Conservation (phyloP, 2,888 invertebrate species). For the Aporophyla lueneburgensis region DNA sequence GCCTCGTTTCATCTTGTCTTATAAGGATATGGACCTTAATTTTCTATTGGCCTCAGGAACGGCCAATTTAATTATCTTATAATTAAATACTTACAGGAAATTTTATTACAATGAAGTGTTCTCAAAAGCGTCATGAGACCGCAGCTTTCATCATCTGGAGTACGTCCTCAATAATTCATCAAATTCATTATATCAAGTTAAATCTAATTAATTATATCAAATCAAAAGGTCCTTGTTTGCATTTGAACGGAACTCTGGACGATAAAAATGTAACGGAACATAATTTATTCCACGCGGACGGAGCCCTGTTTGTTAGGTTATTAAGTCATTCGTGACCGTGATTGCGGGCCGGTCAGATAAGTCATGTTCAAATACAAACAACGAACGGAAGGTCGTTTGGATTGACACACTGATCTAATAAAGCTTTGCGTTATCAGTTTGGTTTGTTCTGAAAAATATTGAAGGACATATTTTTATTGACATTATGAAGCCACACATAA, state of each 20-base stretch:
- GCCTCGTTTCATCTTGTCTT: background rate
- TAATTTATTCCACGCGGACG: conserved; percentile 47
- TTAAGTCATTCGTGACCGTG: conserved; percentile 50
- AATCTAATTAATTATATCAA: conserved; percentile 17
- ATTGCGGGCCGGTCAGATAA: conserved; percentile 25
- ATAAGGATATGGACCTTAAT: background rate
- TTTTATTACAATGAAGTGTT: conserved; percentile 3
- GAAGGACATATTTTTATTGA: too few species aligned
- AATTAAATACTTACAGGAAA: conserved; percentile 27
- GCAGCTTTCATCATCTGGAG: conserved; percentile 13
- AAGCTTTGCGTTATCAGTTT: conserved; percentile 10
- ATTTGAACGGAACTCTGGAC: conserved; percentile 5
- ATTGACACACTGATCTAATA: conserved; percentile 33
- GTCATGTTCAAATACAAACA: conserved; percentile 39
- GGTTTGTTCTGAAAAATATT: background rate
- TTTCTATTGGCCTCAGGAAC: background rate
- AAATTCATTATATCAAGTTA: background rate
- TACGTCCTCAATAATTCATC: background rate
- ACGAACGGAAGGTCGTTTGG: conserved; percentile 25
- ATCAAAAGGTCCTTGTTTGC: conserved; percentile 5
- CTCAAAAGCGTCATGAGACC: conserved; percentile 3
- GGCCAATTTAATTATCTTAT: conserved; percentile 24
- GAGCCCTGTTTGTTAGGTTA: conserved; percentile 33
- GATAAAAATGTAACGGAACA: conserved; percentile 30
- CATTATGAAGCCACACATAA: too few species aligned